Evolutionary conservation across 2,113 vertebrate genomes (phyloP).

Genomic region (Acanthisitta chloris): DNA sequence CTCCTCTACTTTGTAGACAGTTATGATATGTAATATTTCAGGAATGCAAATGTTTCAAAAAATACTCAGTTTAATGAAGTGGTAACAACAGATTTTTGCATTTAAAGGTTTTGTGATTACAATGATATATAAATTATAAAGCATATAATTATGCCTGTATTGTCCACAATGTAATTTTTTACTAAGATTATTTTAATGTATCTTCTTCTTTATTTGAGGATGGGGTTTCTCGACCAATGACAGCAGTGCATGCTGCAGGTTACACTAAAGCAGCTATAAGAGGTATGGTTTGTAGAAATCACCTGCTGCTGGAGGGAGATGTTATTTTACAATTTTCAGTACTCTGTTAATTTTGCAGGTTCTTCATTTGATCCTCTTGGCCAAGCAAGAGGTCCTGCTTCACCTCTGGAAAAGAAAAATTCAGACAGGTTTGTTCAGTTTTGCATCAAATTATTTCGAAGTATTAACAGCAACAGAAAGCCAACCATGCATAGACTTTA

Average conservation of each 20-base stretch:
- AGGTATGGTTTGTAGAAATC: constrained; percentile 71
- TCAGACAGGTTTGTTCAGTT: constrained; percentile 83
- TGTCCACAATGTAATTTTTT: not conserved
- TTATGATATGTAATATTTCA: not conserved
- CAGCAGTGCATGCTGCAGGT: constrained; percentile 92
- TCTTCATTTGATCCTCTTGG: constrained; percentile 90
- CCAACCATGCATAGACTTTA: rapidly evolving
- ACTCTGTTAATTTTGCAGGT: constrained; percentile 71
- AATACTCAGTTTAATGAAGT: not conserved
- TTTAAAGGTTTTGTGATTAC: not conserved
- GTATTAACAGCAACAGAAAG: not conserved
- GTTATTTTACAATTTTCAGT: not conserved
- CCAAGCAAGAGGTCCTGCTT: constrained; percentile 86
- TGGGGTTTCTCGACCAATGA: constrained; percentile 90
- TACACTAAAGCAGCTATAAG: constrained; percentile 84
- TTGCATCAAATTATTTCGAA: not conserved
- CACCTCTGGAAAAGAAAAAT: constrained; percentile 87
- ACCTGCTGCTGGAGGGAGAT: not conserved
- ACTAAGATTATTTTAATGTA: not conserved
- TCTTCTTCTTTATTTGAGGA: constrained; percentile 78
- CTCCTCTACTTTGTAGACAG: not conserved
- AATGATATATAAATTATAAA: not conserved
- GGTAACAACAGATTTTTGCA: not conserved
- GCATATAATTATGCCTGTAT: not conserved
- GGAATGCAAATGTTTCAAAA: not conserved